A percentile compares a stretch with the other conserved stretches of the same genome.
phyloP scores from a whole-genome alignment of 2,113 vertebrate genomes.

The Dasyurus viverrinus region DNA sequence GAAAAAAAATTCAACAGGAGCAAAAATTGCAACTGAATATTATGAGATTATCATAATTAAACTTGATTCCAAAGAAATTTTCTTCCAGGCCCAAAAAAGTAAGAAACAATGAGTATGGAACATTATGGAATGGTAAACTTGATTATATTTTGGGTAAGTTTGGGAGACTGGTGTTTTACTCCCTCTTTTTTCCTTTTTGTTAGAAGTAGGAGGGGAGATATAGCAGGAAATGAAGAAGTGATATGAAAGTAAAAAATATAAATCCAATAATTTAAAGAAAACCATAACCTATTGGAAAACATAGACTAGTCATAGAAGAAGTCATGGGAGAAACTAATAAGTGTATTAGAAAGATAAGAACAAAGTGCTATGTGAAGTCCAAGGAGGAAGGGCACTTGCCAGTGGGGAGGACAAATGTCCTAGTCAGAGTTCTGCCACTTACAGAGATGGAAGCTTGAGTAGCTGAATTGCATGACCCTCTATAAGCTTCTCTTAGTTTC shows the following conservation, averaged over 20 bases:
- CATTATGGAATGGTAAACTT: neutral
- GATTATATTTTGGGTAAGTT: neutral
- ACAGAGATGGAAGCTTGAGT: too few species aligned
- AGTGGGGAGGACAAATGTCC: neutral
- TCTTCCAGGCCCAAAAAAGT: too few species aligned
- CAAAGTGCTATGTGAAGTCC: neutral
- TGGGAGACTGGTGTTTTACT: neutral
- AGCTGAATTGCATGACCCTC: too few species aligned
- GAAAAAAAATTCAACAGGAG: neutral
- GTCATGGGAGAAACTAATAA: neutral
- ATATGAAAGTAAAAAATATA: neutral
- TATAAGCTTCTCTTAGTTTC: too few species aligned
- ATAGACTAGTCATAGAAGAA: neutral
- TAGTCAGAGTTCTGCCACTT: too few species aligned
- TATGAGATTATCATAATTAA: neutral
- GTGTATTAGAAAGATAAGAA: neutral
- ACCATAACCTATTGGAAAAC: neutral
- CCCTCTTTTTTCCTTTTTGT: neutral
- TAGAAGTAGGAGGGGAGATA: neutral
- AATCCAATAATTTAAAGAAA: neutral
- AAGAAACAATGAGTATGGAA: neutral
- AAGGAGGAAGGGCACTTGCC: neutral
- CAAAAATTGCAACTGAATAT: neutral
- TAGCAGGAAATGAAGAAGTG: neutral
- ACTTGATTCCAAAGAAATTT: neutral